Evolutionary conservation across 1,140 invertebrate genomes (phyloP).

Genomic region (Cephus cinctus): DNA sequence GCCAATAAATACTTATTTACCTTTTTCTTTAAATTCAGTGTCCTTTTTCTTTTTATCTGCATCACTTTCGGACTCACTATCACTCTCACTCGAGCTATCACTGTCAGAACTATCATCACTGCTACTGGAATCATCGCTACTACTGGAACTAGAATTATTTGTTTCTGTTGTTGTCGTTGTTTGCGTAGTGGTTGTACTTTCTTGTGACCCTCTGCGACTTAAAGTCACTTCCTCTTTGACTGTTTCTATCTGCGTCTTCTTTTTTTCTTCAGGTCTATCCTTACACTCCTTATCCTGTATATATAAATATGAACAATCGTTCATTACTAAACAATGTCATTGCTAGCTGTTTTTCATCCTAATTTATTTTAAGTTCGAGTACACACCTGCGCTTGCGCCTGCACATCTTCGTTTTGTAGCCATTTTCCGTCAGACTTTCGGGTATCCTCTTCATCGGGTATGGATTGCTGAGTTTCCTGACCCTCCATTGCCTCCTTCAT

Average conservation of each 20-base stretch:
- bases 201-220: slow-evolving; percentile 48
- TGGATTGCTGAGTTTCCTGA: slow-evolving; percentile 24
- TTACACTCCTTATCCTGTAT: slow-evolving; percentile 31
- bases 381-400: too few species aligned
- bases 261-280: slow-evolving; percentile 35
- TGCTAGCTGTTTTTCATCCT: too few species aligned
- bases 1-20: slow-evolving; percentile 23
- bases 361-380: too few species aligned
- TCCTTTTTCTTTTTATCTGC: slow-evolving; percentile 42
- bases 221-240: slow-evolving; percentile 34
- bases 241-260: slow-evolving; percentile 23
- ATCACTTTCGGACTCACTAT: slow-evolving; percentile 51
- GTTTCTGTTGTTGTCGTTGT: slow-evolving; percentile 48
- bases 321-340: too few species aligned
- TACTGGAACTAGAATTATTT: slow-evolving; percentile 50
- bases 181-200: slow-evolving; percentile 48
- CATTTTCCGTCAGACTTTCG: slow-evolving; percentile 40
- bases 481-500: slow-evolving; percentile 53
- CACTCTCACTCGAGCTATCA: slow-evolving; percentile 45
- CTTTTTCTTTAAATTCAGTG: slow-evolving; percentile 26
- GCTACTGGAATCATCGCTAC: slow-evolving; percentile 47
- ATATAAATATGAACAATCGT: too few species aligned
- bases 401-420: slow-evolving; percentile 32
- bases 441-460: slow-evolving; percentile 36
- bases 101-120: slow-evolving; percentile 49